Evolutionary conservation across 2,888 invertebrate species (phyloP).

Genomic region (Tigriopus californicus): DNA sequence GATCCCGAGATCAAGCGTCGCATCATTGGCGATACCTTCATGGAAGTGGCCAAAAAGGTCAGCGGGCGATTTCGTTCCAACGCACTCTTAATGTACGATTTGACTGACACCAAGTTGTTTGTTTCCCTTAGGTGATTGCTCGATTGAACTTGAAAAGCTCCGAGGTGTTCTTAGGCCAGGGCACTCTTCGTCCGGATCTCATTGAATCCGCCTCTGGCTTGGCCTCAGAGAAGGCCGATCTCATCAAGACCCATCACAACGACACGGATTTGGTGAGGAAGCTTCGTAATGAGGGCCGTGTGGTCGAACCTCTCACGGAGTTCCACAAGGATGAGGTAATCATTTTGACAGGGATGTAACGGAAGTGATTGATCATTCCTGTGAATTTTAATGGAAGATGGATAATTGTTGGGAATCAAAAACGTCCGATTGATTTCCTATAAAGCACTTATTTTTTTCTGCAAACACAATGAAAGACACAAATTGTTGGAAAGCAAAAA

Average conservation of each 20-base stretch:
- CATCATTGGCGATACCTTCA: constrained; percentile 97
- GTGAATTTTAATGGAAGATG: too few relatives aligned
- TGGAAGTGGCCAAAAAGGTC: constrained; percentile 35
- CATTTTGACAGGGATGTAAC: too few relatives aligned
- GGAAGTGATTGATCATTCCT: too few relatives aligned
- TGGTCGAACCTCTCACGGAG: constrained; percentile 93
- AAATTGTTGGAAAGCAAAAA: too few relatives aligned
- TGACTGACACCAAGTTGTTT: too few relatives aligned
- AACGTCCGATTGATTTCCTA: too few relatives aligned
- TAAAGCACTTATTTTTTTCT: too few relatives aligned
- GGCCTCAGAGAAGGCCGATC: constrained; percentile 49
- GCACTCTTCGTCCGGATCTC: constrained; percentile 87
- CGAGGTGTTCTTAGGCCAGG: constrained; percentile 80
- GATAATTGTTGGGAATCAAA: too few relatives aligned
- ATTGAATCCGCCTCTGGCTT: constrained; percentile 87
- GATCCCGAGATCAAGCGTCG: constrained; percentile 93
- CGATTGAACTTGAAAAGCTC: constrained; percentile 75
- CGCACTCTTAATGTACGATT: too few relatives aligned
- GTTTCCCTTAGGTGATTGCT: constrained; percentile 53
- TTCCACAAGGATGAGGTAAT: constrained; percentile 93
- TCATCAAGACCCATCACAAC: constrained; percentile 98
- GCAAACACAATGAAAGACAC: too few relatives aligned
- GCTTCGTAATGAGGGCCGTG: constrained; percentile 51
- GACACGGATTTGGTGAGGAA: constrained; percentile 82
- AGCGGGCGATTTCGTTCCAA: not conserved